Base-by-base conservation (phyloP, 2,888 invertebrate genomes). In the Eustalomyia histrio region DNA sequence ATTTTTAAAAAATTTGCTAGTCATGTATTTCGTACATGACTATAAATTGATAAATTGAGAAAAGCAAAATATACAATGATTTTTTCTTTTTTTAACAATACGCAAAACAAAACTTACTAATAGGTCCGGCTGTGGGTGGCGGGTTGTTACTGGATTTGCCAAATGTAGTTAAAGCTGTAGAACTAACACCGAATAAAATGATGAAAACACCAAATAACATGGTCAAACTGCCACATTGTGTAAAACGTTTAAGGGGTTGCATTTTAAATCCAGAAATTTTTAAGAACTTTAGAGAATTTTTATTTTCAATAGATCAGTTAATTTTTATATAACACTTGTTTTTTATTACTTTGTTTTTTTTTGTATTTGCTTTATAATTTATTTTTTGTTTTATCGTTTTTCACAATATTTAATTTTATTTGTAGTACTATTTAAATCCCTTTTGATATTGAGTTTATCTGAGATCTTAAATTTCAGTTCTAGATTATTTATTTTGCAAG, bases 141-240 rank as follows among this genome's bases (percentile, higher is more conserved):
- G 92, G 91, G 84, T 92, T 92, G 14, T 93, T 92, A 86, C 92
- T 93, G 78, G 93, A 93, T 89, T 94, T 94, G 53, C 94, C 94
- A 84, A 94, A 94, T 17, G 94, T 94, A 0, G 94, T 94, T 76
- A 94, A 90, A 0, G 94, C 94, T 85, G 93, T 92, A 1, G 93
- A 92, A 85, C 91, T 91, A 53, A 91, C 90, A 39, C 91, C 90
- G 84, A 91, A 91, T 16, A 91, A 85, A 39, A 91, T 86, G 73
- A 91, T 89, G 83, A 91, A 91, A 67, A 91, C 89, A 35, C 87
- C 88, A 82, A 91, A 91, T 33, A 91, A 85, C 89, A 91, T 91
- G 68, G 91, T 91, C 83, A 91, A 85, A 84, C 90, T 90, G 78
- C 91, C 90, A 83, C 91, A 91, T 85, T 91, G 91, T 84, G 91